Percentiles rank a stretch among this genome's conserved stretches.
Evolutionary conservation across 1,140 invertebrate species (phyloP).

Genomic region (Xylocopa sonorina): DNA sequence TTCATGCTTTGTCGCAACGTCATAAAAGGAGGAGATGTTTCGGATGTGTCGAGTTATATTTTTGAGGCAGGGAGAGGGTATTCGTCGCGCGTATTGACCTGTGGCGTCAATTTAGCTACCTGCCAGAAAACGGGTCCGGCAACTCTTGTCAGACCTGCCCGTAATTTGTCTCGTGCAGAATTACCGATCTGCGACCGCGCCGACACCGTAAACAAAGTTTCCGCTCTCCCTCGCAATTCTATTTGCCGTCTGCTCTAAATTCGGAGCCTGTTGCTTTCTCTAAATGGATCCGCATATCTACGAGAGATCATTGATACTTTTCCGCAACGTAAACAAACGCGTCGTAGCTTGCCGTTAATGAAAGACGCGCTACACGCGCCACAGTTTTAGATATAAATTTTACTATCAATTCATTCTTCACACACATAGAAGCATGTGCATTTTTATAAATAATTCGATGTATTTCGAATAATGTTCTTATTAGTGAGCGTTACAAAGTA

Average conservation of each 20-base stretch:
- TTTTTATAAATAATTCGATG: too few species aligned
- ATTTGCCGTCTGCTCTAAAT: constrained; percentile 5
- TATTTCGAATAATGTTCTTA: too few species aligned
- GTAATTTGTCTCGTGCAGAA: constrained; percentile 31
- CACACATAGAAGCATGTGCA: too few species aligned
- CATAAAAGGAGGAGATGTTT: neutral
- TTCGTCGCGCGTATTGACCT: neutral
- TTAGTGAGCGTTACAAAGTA: too few species aligned
- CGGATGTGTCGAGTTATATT: neutral
- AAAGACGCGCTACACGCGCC: neutral
- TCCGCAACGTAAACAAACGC: neutral
- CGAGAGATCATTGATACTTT: constrained; percentile 35
- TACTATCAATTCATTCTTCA: neutral
- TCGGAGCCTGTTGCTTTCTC: neutral
- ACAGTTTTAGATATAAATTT: neutral
- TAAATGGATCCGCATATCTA: neutral
- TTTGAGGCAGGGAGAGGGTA: neutral
- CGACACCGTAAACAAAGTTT: constrained; percentile 8
- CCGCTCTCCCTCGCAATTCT: neutral
- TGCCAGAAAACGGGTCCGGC: constrained; percentile 39
- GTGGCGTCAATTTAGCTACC: constrained; percentile 26
- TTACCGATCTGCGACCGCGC: neutral
- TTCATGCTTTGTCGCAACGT: constrained; percentile 25
- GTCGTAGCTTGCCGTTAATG: neutral
- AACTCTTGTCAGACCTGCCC: constrained; percentile 10